Conservation (phyloP, 1,140 invertebrate genomes). For the Octopus bimaculoides region DNA sequence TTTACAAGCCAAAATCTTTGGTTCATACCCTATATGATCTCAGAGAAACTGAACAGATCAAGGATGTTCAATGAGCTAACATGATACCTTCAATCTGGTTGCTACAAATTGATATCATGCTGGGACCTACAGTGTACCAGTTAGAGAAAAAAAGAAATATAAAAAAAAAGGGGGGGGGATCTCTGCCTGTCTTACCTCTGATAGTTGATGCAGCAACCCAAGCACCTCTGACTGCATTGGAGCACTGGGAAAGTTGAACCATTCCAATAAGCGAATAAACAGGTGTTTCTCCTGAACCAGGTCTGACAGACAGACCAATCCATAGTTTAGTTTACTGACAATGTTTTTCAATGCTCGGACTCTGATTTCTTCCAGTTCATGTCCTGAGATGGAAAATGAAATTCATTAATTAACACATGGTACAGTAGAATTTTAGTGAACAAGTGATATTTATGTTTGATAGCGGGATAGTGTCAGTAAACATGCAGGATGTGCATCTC, state of each 20-base stretch:
- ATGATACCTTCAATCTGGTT: not conserved
- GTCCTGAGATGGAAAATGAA: constrained; percentile 36
- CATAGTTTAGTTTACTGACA: constrained; percentile 52
- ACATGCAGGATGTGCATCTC: not conserved
- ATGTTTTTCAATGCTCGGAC: constrained; percentile 52
- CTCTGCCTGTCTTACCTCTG: constrained; percentile 40
- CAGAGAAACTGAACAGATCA: not conserved
- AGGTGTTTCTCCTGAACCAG: constrained; percentile 52
- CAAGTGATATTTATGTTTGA: not conserved
- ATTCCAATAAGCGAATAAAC: constrained; percentile 52
- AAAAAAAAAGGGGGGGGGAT: not conserved
- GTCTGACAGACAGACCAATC: constrained; percentile 52
- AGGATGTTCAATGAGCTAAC: not conserved
- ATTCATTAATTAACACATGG: not conserved
- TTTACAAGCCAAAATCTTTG: too few species aligned
- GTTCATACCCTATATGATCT: too few species aligned
- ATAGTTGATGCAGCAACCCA: constrained; percentile 37
- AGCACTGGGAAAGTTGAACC: constrained; percentile 52
- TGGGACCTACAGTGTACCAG: not conserved
- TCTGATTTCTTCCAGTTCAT: constrained; percentile 53
- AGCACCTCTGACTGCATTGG: constrained; percentile 44
- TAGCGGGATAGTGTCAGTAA: not conserved
- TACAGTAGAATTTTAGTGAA: not conserved
- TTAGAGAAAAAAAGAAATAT: not conserved
- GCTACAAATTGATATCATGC: not conserved